Conservation (phyloP, 2,888 invertebrate genomes). For the Chouioia cunea region DNA sequence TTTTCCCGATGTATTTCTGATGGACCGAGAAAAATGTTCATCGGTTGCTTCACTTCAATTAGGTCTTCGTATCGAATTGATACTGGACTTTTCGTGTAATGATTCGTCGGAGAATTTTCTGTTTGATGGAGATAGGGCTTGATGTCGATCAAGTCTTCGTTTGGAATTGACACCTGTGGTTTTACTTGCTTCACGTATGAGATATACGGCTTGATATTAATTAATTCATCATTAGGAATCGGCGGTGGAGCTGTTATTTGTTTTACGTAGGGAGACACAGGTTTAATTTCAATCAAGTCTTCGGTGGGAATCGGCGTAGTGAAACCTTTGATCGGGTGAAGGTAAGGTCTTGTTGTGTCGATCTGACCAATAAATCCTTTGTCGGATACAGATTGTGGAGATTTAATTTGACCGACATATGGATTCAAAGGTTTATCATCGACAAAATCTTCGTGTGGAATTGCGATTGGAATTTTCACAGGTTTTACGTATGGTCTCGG, state of each 20-base stretch:
- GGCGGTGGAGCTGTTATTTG: constrained; percentile 38
- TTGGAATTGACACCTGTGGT: neutral
- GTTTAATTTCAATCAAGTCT: constrained; percentile 20
- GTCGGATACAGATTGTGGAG: constrained; percentile 4
- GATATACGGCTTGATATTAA: neutral
- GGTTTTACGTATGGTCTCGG: constrained; percentile 2
- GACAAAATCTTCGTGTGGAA: neutral
- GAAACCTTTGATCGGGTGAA: neutral
- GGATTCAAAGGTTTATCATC: constrained; percentile 31
- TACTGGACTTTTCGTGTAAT: neutral
- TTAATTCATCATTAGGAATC: neutral
- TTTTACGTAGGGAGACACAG: constrained; percentile 44
- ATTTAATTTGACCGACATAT: constrained; percentile 48
- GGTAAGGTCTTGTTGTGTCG: neutral
- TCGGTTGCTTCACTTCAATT: too few relatives aligned
- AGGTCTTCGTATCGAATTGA: neutral
- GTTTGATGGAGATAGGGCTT: constrained; percentile 22
- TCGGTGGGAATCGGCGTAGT: neutral
- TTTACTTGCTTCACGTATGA: neutral
- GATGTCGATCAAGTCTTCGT: constrained; percentile 27
- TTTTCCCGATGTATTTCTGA: too few relatives aligned
- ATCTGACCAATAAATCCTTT: too few relatives aligned
- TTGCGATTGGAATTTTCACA: neutral
- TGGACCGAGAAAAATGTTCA: too few relatives aligned
- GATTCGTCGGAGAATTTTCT: neutral